phyloP scores from a whole-genome alignment of 1,140 invertebrate species.

The Drosophila takahashii region DNA sequence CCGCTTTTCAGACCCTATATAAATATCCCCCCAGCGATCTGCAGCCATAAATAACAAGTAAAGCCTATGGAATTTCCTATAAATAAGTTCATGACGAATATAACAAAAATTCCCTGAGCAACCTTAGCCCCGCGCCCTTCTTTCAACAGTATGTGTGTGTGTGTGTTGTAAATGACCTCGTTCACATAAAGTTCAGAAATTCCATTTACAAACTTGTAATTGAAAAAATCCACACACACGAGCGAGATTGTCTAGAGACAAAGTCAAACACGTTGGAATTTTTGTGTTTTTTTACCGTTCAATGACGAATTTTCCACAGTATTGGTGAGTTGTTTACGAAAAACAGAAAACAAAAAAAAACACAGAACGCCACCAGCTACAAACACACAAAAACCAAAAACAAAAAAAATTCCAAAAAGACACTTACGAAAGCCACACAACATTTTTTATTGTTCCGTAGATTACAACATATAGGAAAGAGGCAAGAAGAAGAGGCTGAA shows the following conservation, averaged over 20 bases:
- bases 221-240: constrained; percentile 66
- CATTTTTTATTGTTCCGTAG: constrained; percentile 56
- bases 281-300: constrained; percentile 74
- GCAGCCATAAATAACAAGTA: constrained; percentile 61
- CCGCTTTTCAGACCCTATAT: constrained; percentile 1
- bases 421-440: constrained; percentile 74
- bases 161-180: constrained; percentile 77
- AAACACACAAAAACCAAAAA: constrained; percentile 34
- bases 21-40: constrained; percentile 66
- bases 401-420: constrained; percentile 60
- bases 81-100: constrained; percentile 76
- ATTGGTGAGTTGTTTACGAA: constrained; percentile 58
- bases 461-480: constrained; percentile 61
- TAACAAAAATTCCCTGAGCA: constrained; percentile 56
- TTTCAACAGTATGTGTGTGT: constrained; percentile 17
- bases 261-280: constrained; percentile 79
- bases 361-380: constrained; percentile 64
- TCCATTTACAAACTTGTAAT: constrained; percentile 82
- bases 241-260: constrained; percentile 37
- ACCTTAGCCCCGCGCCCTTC: constrained; percentile 50
- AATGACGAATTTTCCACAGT: constrained; percentile 72
- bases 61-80: constrained; percentile 78
- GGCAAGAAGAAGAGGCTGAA: constrained; percentile 20
- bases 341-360: constrained; percentile 24
- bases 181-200: constrained; percentile 81